A percentile compares a stretch with the other conserved stretches of the same genome.
Evolutionary conservation across 2,797 vertebrate species (phyloP).

Genomic region (Lerista edwardsae): DNA sequence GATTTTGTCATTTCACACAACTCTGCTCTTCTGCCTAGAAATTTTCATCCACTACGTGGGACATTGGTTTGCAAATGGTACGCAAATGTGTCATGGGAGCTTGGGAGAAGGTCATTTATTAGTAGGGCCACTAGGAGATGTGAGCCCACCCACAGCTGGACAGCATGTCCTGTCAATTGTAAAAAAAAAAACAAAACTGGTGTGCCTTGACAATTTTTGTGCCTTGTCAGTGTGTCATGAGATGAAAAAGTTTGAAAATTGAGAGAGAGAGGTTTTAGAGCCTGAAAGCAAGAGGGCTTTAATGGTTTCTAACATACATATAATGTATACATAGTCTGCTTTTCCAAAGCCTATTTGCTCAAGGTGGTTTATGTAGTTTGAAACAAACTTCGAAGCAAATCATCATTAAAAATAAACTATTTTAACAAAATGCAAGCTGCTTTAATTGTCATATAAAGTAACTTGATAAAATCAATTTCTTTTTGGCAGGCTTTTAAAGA

Average conservation of each 20-base stretch:
- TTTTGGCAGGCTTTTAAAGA: background rate
- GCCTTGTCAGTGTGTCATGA: no score
- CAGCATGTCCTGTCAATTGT: no score
- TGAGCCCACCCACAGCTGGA: no score
- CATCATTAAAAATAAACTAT: background rate
- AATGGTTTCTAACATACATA: background rate
- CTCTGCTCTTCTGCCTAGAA: background rate
- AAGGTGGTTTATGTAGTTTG: background rate
- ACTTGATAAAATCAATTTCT: background rate
- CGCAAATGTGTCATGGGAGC: no score
- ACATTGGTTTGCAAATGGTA: no score
- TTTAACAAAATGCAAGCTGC: background rate
- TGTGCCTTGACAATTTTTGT: no score
- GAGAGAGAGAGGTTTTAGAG: background rate
- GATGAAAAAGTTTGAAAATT: no score
- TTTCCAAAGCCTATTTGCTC: background rate
- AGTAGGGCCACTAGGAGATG: no score
- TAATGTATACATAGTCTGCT: background rate
- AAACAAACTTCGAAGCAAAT: background rate
- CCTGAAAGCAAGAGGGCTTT: background rate
- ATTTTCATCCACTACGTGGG: no score
- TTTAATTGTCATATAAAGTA: background rate
- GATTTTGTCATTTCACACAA: background rate
- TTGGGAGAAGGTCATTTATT: no score
- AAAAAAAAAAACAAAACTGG: no score